Evolutionary conservation across 2,113 vertebrate genomes (phyloP).

Genomic region (Neolamprologus variostigma): DNA sequence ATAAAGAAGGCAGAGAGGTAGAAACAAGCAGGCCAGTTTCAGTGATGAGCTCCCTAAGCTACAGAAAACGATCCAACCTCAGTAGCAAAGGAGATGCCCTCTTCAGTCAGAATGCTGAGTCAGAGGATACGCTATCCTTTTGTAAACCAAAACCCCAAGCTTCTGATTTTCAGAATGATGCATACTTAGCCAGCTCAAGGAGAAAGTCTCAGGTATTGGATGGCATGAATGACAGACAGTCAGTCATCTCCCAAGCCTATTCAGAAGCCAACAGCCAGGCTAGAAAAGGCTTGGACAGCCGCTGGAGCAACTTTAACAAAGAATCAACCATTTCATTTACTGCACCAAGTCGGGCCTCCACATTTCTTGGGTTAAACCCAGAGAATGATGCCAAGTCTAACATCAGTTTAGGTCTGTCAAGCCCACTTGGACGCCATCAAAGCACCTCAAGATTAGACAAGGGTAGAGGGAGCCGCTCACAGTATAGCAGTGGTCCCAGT

Average conservation of each 20-base stretch:
- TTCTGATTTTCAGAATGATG: constrained; percentile 45
- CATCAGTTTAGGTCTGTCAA: constrained; percentile 74
- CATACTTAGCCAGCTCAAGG: constrained; percentile 54
- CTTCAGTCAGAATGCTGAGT: constrained; percentile 73
- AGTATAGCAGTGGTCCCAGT: constrained; percentile 34
- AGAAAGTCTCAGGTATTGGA: constrained; percentile 50
- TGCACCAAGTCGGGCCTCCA: constrained; percentile 75
- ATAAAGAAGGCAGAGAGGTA: constrained; percentile 73
- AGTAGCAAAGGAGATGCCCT: constrained; percentile 78
- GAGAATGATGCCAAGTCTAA: constrained; percentile 74
- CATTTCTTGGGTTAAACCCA: constrained; percentile 63
- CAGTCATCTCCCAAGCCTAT: constrained; percentile 75
- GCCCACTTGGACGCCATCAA: constrained; percentile 64
- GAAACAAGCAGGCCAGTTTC: constrained; percentile 78
- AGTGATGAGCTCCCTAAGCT: constrained; percentile 88
- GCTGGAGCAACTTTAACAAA: constrained; percentile 78
- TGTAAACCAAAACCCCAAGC: constrained; percentile 55
- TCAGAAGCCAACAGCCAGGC: constrained; percentile 71
- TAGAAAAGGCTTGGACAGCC: constrained; percentile 77
- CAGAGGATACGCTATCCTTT: constrained; percentile 72
- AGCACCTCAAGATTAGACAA: constrained; percentile 69
- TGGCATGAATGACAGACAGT: constrained; percentile 62
- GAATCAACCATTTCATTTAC: constrained; percentile 66
- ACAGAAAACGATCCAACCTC: constrained; percentile 80
- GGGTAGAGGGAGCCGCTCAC: constrained; percentile 5